Conservation (phyloP, 2,888 invertebrate species). For the Branchipolynoe longqiensis region DNA sequence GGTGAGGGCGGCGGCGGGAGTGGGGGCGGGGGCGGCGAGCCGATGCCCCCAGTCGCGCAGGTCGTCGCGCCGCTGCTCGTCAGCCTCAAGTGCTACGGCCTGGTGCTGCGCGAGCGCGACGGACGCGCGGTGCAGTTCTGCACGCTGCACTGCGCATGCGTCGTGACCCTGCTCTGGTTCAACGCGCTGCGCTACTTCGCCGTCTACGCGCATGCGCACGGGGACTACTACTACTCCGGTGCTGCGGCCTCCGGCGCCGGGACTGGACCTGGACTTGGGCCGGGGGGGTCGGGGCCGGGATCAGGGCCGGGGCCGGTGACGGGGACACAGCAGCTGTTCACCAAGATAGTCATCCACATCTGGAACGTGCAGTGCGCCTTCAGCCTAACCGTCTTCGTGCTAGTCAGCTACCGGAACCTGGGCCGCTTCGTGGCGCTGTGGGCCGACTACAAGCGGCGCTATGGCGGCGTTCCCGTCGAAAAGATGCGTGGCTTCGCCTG, state of each 20-base stretch:
- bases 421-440: slow-evolving; percentile 16
- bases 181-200: slow-evolving; percentile 49
- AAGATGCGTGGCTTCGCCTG: slow-evolving; percentile 43
- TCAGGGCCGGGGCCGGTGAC: too few species aligned
- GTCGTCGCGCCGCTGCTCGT: slow-evolving; percentile 26
- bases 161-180: slow-evolving; percentile 29
- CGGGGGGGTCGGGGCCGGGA: too few species aligned
- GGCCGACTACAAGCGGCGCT: slow-evolving; percentile 43
- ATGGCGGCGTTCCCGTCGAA: slow-evolving; percentile 53
- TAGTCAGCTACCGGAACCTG: slow-evolving; percentile 21
- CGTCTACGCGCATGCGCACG: slow-evolving; percentile 16
- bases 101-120: slow-evolving; percentile 12
- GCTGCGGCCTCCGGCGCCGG: too few species aligned
- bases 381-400: slow-evolving; percentile 35
- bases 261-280: too few species aligned
- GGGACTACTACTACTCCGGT: too few species aligned
- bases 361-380: slow-evolving; percentile 56
- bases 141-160: slow-evolving; percentile 33
- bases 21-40: too few species aligned
- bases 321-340: slow-evolving; percentile 51
- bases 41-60: not conserved
- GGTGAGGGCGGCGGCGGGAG: too few species aligned
- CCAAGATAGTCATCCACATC: slow-evolving; percentile 49
- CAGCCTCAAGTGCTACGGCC: slow-evolving; percentile 49
- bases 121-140: not conserved